phyloP scores from a whole-genome alignment of 1,140 invertebrate genomes.

The Cepaea nemoralis region DNA sequence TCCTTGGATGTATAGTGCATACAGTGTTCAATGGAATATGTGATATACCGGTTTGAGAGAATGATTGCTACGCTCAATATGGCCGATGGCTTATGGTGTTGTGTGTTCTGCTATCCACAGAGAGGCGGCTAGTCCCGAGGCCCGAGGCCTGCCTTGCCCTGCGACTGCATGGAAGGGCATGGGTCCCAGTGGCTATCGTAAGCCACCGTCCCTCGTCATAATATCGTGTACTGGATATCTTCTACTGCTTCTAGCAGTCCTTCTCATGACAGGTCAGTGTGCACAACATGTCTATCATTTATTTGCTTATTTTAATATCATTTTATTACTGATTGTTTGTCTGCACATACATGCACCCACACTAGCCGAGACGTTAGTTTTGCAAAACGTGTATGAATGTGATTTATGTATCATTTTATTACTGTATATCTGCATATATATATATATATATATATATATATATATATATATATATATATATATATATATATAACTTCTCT shows the following conservation, averaged over 20 bases:
- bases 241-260: conserved; percentile 38
- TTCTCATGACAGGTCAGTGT: conserved; percentile 50
- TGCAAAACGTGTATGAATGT: no score
- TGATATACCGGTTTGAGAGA: conserved; percentile 24
- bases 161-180: conserved; percentile 59
- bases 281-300: background rate
- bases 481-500: no score
- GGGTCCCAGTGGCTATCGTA: conserved; percentile 50
- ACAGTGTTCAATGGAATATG: background rate
- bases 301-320: no score
- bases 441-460: no score
- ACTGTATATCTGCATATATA: no score
- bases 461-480: no score
- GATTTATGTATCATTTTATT: no score
- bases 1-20: background rate
- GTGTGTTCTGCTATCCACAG: conserved; percentile 51
- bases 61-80: conserved; percentile 26
- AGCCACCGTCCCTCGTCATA: conserved; percentile 50
- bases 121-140: conserved; percentile 42
- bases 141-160: conserved; percentile 41
- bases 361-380: no score
- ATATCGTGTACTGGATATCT: conserved; percentile 41
- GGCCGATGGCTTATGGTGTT: conserved; percentile 47
- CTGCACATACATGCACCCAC: no score
- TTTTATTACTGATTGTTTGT: no score